Evolutionary conservation across 2,888 invertebrate genomes (phyloP), one percentile per base, ranked within the genome.

Genomic region (Aphodius sticticus): DNA sequence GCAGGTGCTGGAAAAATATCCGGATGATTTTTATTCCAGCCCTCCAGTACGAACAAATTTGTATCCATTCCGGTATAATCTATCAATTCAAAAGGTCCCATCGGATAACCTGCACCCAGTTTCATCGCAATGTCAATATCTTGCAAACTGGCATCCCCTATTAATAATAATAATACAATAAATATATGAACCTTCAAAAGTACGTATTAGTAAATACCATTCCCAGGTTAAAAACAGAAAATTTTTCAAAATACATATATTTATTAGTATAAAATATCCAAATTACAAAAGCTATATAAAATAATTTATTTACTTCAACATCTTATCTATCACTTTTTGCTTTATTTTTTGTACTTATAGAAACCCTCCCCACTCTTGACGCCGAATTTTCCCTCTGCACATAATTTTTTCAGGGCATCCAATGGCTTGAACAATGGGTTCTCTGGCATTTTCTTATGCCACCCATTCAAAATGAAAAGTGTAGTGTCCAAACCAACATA

Each of bases 111-210:
- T 7, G 95, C 95, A 6, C 96, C 96, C 0, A 96, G 90, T 86
- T 96, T 96, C 96, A 96, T 96, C 0, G 95, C 96, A 7, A 91
- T 93, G 85, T 96, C 96, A 80, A 96, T 94, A 88, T 96, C 96
- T 79, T 91, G 88, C 0, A 93, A 92, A 6, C 92, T 90, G 0
- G 93, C 93, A 86, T 93, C 93, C 36, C 93, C 93, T 92, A 86
- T 26, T 26, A 26, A 26, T 26, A 26, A 26, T 26, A 26, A 26
- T 26, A 26, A 26, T 69, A 78, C 77, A 81, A 70, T 35, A 35
- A 76, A 26, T 12, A 16, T 71, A 5, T 6, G 35, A 70, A 70
- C 70, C 15, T 70, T 26, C 2, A 71, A n/a, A 75, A 14, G 4
- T 53, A 12, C 12, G 7, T 53, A 53, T 53, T 53, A 53, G 12